A percentile compares a stretch with the other conserved stretches of the same genome.
Conservation (phyloP, 2,888 invertebrate genomes). For the Capitulum mitella region DNA sequence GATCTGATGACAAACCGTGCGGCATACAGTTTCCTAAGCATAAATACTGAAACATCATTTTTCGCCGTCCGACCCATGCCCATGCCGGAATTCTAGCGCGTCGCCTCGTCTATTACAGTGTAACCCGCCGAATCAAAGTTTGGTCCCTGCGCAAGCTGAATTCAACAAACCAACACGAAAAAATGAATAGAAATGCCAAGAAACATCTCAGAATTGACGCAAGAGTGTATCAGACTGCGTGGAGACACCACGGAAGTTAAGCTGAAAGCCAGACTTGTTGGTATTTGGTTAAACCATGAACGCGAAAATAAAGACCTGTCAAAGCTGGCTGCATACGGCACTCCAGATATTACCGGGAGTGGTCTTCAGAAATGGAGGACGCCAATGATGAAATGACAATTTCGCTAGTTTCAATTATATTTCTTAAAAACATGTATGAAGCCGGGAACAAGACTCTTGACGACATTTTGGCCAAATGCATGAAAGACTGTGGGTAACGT, state of each 20-base stretch:
- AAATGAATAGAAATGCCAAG: not conserved
- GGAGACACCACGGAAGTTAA: too few relatives aligned
- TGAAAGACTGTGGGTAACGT: not conserved
- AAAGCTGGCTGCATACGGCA: not conserved
- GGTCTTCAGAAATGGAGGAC: not conserved
- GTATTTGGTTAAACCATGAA: not conserved
- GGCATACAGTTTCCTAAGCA: too few relatives aligned
- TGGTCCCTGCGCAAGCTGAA: not conserved
- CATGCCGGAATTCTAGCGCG: not conserved
- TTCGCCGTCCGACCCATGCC: too few relatives aligned
- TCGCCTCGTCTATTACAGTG: not conserved
- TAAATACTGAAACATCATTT: too few relatives aligned
- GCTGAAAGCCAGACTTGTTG: too few relatives aligned
- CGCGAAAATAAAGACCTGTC: not conserved
- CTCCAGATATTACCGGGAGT: not conserved
- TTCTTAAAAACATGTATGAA: not conserved
- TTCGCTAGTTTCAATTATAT: not conserved
- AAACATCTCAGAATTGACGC: too few relatives aligned
- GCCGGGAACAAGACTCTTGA: too few relatives aligned
- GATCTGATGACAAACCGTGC: too few relatives aligned
- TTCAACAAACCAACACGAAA: not conserved
- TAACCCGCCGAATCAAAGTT: not conserved
- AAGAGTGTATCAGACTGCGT: too few relatives aligned
- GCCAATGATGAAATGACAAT: not conserved
- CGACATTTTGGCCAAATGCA: too few relatives aligned